phyloP scores from a whole-genome alignment of 23 tunicate species.

The Botrylloides violaceus region DNA sequence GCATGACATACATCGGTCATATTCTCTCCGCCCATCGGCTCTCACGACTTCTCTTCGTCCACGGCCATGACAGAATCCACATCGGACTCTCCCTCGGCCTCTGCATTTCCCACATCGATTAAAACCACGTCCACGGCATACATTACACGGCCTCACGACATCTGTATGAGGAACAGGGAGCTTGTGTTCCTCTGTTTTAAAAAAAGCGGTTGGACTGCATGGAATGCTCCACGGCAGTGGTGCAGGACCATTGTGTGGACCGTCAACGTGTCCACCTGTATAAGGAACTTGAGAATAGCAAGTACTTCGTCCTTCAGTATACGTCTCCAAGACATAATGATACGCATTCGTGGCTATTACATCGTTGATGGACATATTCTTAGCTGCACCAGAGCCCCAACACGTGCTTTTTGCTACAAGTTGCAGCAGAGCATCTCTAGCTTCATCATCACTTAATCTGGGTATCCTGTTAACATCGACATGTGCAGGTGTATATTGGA shows the following conservation, averaged over 20 bases:
- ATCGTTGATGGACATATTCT: conserved; percentile 66
- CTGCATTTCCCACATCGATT: conserved; percentile 61
- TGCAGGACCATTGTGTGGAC: conserved; percentile 70
- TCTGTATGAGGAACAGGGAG: conserved; percentile 88
- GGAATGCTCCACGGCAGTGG: conserved; percentile 85
- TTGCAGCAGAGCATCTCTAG: conserved; percentile 62
- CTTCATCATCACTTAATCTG: conserved; percentile 63
- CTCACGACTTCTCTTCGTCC: conserved; percentile 28
- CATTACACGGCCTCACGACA: conserved; percentile 40
- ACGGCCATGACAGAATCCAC: conserved; percentile 39
- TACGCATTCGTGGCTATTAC: conserved; percentile 61
- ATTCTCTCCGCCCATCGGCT: conserved; percentile 18
- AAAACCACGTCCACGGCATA: conserved; percentile 64
- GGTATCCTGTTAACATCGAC: conserved; percentile 17
- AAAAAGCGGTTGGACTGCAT: conserved; percentile 30
- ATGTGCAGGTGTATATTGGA: background rate
- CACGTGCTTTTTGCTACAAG: conserved; percentile 69
- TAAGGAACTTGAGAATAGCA: conserved; percentile 57
- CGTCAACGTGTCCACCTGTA: conserved; percentile 83
- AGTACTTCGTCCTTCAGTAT: conserved; percentile 68
- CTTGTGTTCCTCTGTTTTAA: conserved; percentile 38
- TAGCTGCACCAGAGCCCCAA: conserved; percentile 71
- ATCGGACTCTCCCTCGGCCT: conserved; percentile 63
- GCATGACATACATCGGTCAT: conserved; percentile 29
- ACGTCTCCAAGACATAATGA: conserved; percentile 87